A percentile compares a stretch with the other conserved stretches of the same genome.
phyloP scores from a whole-genome alignment of 2,797 vertebrate genomes.

The Tarsius wallacei region DNA sequence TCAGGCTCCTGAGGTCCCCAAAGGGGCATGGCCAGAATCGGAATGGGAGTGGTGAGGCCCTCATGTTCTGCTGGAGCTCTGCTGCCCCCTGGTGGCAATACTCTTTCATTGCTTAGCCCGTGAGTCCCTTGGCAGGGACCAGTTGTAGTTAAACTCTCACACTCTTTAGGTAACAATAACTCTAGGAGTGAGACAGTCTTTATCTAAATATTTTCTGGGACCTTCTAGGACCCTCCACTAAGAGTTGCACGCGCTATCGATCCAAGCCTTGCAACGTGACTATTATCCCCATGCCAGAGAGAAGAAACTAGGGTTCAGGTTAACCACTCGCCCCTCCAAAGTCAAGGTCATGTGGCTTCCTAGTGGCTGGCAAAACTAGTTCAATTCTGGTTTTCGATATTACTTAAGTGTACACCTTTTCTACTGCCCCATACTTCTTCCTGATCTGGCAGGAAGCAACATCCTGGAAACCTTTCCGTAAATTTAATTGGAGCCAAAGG shows the following conservation, averaged over 20 bases:
- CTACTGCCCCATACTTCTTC: too few species aligned
- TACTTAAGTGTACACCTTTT: background rate
- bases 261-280: background rate
- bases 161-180: background rate
- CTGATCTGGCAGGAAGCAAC: background rate
- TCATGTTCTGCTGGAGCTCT: slow-evolving; percentile 67
- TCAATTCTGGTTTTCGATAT: background rate
- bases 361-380: background rate
- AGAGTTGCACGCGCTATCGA: background rate
- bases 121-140: background rate
- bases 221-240: background rate
- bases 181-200: background rate
- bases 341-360: background rate
- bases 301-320: background rate
- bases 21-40: background rate
- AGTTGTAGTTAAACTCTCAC: background rate
- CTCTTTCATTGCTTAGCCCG: background rate
- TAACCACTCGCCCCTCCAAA: background rate
- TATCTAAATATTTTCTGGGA: background rate
- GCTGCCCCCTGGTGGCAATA: slow-evolving; percentile 74
- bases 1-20: background rate
- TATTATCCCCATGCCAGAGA: background rate
- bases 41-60: accelerated
- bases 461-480: background rate
- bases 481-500: background rate